Conservation (phyloP, 2,797 vertebrate species). For the Enoplosus armatus region DNA sequence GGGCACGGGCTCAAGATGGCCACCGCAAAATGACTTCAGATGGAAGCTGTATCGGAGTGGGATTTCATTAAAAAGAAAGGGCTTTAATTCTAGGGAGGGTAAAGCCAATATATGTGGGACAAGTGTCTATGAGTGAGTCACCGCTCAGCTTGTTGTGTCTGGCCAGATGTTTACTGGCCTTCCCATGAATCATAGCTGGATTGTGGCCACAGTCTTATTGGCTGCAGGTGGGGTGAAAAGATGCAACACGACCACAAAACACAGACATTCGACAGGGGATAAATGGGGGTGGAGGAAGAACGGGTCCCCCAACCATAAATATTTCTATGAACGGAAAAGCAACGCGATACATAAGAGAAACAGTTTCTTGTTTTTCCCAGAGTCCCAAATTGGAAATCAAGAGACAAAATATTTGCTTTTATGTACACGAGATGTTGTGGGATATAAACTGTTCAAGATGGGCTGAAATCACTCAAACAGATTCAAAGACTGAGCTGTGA, state of each 20-base stretch:
- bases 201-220: slow-evolving; percentile 47
- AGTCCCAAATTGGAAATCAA: slow-evolving; percentile 59
- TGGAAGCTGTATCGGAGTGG: neutral
- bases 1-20: neutral
- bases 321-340: slow-evolving; percentile 54
- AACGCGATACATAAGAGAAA: slow-evolving; percentile 11
- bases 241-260: slow-evolving; percentile 39
- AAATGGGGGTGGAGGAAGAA: slow-evolving; percentile 1
- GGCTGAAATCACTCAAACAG: slow-evolving; percentile 10
- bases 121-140: neutral
- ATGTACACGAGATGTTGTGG: slow-evolving; percentile 45
- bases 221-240: slow-evolving; percentile 64
- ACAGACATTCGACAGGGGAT: slow-evolving; percentile 15
- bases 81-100: slow-evolving; percentile 15
- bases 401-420: slow-evolving; percentile 51
- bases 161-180: slow-evolving; percentile 58
- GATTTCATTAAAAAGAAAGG: slow-evolving; percentile 1
- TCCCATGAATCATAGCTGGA: slow-evolving; percentile 63
- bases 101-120: neutral
- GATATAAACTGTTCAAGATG: slow-evolving; percentile 53
- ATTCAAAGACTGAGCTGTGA: neutral
- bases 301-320: slow-evolving; percentile 41
- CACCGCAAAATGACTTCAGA: slow-evolving; percentile 26
- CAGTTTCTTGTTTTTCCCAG: slow-evolving; percentile 28
- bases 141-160: slow-evolving; percentile 55